Evolutionary conservation across 2,888 invertebrate genomes (phyloP), one percentile per base, ranked within the genome.

Genomic region (Vesta saturnalis): DNA sequence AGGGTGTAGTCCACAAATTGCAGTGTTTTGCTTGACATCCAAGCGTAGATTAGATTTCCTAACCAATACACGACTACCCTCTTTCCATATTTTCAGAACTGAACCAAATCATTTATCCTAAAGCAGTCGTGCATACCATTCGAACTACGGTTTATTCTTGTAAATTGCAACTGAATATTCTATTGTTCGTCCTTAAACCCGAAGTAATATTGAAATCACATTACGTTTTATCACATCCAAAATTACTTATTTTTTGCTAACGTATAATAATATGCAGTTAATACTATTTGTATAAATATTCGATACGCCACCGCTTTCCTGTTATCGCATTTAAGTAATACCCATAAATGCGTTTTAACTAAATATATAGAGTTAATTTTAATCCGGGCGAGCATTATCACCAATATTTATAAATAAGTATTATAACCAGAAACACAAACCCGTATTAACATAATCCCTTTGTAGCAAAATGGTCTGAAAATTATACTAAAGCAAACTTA

Each of bases 1-100:
- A 6, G 6, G 30, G 30, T 30, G 10, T 30, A 30, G 10, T 30
- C 5, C 30, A 30, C 39, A 39, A 39, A 39, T 39, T 39, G 39
- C n/a, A 39, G 12, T 39, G n/a, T 23, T 23, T 8, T 39, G n/a
- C 56, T 63, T 58, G 16, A 71, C 61, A 66, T 63, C 71, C 52
- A 61, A 66, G 64, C 64, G 65, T 70, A 69, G 70, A 69, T 71
- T 73, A 65, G 60, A 60, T 69, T 73, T 73, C 70, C 74, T 58
- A 70, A 73, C 73, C 74, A 70, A 77, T 77, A 79, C 78, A 78
- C 75, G 77, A 76, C 78, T 78, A 80, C 77, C 78, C 78, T 79
- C 79, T 80, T 80, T 81, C 79, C 79, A 79, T 80, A 80, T 81
- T 80, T 79, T 79, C 77, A 77, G 77, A 77, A 77, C 71, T 76